Evolutionary conservation across 2,888 invertebrate species (phyloP), one percentile per base, ranked within the genome.

Genomic region (Alentia gelatinosa): DNA sequence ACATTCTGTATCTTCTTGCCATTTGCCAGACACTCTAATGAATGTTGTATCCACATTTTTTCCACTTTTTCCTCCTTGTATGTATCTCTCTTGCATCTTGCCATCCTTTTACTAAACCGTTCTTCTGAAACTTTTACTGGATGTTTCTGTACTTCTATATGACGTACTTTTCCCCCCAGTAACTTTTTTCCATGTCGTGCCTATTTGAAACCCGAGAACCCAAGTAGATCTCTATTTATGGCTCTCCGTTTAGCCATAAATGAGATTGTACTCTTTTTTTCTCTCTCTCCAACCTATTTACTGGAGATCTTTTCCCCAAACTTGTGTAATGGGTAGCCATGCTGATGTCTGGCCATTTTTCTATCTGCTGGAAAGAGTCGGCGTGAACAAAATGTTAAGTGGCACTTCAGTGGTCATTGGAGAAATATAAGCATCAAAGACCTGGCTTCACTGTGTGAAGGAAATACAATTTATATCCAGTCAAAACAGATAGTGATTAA

Each of bases 171-270:
- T 75, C 30, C 26, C 35, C 79, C 79, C 79, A 39, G 79, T 79
- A 79, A 79, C 79, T 37, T 79, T 79, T 79, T 79, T 26, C 68
- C 79, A 37, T 79, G 37, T 79, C 37, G 39, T 39, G 79, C 23
- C 79, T 79, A 37, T 79, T 39, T 79, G 79, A 79, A 79, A 79
- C 39, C 79, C n/a, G 39, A 79, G 39, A 35, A 35, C 79, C 79
- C 79, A 37, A 79, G 39, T 79, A 79, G 79, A 79, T 79, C 79
- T 79, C 79, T 79, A 79, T 79, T 79, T 79, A 79, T 79, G 79
- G 79, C 79, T 23, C 26, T 79, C 3, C 19, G 39, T 79, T 79
- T 39, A 79, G 79, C 79, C n/a, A 79, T 79, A 79, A 79, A 79
- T 79, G 79, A 79, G 79, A 79, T 79, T 79, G 35, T 79, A 39